Base-by-base conservation (phyloP, 2,113 vertebrate species). In the Solenodon paradoxus region DNA sequence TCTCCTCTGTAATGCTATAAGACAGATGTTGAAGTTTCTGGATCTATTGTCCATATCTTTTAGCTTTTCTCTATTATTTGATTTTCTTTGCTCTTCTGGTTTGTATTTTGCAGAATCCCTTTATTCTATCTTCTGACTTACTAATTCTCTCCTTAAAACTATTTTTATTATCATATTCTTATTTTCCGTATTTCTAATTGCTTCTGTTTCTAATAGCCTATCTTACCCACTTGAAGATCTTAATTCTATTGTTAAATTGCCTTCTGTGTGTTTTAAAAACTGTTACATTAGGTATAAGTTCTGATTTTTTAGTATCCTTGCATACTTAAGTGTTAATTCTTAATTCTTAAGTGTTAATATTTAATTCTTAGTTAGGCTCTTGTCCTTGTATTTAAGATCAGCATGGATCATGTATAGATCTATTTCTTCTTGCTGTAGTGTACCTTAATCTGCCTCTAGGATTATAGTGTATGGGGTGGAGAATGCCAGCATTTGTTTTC, bases 61-160 rank as follows among this genome's bases (percentile, higher is more conserved):
- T 88, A 72, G 38, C 55, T 75, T 49, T 74, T 95, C 22, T 71
- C 12, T 72, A 35, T 20, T 59, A 30, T 69, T 75, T 59, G 38
- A 78, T 87, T 87, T 93, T 45, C 13, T 90, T 86, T 72, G n/a
- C 28, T 30, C 30, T 74, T 94, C 83, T 84, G 55, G 53, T 66
- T 91, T 92, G 55, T 68, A 72, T 88, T 57, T 32, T 84, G 7
- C 1, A 55, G 22, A 79, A 75, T 55, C 20, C 4, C 45, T 79
- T 69, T 40, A 81, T 10, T 68, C 32, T 80, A 6, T 75, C 38
- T 88, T 84, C n/a, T 22, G 77, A 28, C 30, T 81, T 32, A 68
- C 26, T 74, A 53, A 72, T 79, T 30, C 17, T 9, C 35, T 19
- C 77, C 38, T 22, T 66, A 30, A 35, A 3, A 63, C 79, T 68